phyloP scores from a whole-genome alignment of 2,797 vertebrate species.

The Chanos chanos region DNA sequence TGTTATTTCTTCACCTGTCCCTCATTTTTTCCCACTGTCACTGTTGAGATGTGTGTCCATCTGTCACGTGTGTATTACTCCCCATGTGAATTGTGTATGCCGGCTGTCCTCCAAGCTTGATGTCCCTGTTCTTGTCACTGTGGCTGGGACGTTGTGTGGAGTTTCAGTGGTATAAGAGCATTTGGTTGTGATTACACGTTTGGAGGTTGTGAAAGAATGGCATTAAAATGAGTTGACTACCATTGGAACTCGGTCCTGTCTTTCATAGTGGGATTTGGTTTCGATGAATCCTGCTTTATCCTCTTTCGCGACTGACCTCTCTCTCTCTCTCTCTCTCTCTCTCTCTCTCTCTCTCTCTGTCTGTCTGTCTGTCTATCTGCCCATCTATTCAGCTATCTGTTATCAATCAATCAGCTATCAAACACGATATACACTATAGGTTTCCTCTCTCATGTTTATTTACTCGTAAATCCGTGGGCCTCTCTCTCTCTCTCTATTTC shows the following conservation, averaged over 20 bases:
- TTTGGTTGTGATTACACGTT: constrained; percentile 34
- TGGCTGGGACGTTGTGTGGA: constrained; percentile 10
- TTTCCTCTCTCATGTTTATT: no score
- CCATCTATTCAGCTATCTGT: no score
- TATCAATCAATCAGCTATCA: no score
- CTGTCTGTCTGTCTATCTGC: no score
- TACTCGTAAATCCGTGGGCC: no score
- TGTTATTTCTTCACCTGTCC: constrained; percentile 7
- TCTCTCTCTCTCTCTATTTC: constrained; percentile 51
- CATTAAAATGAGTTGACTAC: constrained; percentile 46
- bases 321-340: no score
- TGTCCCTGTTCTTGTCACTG: background rate
- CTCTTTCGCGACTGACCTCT: no score
- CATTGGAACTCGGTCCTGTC: constrained; percentile 23
- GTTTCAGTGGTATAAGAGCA: constrained; percentile 18
- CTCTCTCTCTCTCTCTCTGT: no score
- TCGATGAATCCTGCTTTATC: background rate
- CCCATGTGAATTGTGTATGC: constrained; percentile 36
- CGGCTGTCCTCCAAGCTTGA: constrained; percentile 20
- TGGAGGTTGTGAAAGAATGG: constrained; percentile 39
- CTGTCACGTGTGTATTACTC: constrained; percentile 27
- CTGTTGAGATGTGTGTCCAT: constrained; percentile 7
- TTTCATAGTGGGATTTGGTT: background rate
- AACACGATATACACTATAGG: no score
- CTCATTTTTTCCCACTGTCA: constrained; percentile 16